phyloP scores from a whole-genome alignment of 2,113 vertebrate genomes.

The Aegithalos caudatus region DNA sequence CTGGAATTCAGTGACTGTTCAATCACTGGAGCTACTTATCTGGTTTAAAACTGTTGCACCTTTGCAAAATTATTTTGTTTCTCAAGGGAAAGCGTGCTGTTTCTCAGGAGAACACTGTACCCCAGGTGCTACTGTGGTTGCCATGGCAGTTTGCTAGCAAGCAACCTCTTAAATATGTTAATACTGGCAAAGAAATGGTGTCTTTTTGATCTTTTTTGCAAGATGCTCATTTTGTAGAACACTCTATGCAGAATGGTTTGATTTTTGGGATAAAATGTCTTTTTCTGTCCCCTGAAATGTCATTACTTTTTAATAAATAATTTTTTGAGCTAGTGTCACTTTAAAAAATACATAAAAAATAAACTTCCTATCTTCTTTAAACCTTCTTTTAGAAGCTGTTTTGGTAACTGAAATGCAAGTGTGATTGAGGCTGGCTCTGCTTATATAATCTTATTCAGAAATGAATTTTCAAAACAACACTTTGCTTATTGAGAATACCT shows the following conservation, averaged over 20 bases:
- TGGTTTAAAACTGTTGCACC: neutral
- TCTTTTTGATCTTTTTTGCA: neutral
- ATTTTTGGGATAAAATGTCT: neutral
- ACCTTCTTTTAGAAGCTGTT: neutral
- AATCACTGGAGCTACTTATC: neutral
- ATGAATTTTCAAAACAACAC: neutral
- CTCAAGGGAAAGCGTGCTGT: neutral
- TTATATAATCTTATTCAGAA: neutral
- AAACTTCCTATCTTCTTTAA: neutral
- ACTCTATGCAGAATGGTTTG: neutral
- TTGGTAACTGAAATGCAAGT: neutral
- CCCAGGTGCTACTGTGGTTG: neutral
- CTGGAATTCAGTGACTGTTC: neutral
- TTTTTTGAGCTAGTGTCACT: neutral
- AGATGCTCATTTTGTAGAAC: neutral
- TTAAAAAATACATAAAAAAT: neutral
- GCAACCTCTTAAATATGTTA: neutral
- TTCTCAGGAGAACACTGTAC: neutral
- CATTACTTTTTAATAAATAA: neutral
- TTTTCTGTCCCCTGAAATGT: neutral
- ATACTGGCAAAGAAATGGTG: neutral
- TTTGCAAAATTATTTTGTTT: neutral
- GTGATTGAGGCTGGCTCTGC: neutral
- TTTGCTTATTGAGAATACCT: neutral
- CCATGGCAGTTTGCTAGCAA: conserved; percentile 43